phyloP scores from a whole-genome alignment of 2,888 invertebrate genomes.

The Yponomeuta plumbellus region DNA sequence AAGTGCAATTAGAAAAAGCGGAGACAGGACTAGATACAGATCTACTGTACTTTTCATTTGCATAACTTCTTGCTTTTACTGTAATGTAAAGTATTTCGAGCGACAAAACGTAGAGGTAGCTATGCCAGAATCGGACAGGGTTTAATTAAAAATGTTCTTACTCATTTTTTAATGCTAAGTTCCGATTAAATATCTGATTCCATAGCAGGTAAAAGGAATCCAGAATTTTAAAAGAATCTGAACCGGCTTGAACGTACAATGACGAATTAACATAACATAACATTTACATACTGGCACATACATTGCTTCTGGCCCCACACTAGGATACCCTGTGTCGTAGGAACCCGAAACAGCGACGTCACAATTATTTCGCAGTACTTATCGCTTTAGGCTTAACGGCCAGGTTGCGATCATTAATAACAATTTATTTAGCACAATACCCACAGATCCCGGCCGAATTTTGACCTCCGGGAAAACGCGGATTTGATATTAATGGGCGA shows the following conservation, averaged over 20 bases:
- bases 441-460: constrained; percentile 60
- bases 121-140: neutral
- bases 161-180: neutral
- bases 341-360: too few relatives aligned
- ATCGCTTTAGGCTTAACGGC: neutral
- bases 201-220: neutral
- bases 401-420: constrained; percentile 69
- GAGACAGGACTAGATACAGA: neutral
- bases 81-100: constrained; percentile 11
- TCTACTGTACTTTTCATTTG: constrained; percentile 1
- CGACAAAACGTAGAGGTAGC: neutral
- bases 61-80: constrained; percentile 14
- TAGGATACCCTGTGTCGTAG: too few relatives aligned
- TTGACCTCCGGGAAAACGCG: constrained; percentile 65
- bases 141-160: constrained; percentile 10
- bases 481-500: constrained; percentile 66
- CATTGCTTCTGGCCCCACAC: too few relatives aligned
- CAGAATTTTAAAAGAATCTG: too few relatives aligned
- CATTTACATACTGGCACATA: too few relatives aligned
- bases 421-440: constrained; percentile 73
- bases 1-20: constrained; percentile 12
- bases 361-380: neutral
- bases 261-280: too few relatives aligned
- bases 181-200: neutral
- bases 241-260: too few relatives aligned